Conservation (phyloP, 2,888 invertebrate species). For the Galerucella pusilla region DNA sequence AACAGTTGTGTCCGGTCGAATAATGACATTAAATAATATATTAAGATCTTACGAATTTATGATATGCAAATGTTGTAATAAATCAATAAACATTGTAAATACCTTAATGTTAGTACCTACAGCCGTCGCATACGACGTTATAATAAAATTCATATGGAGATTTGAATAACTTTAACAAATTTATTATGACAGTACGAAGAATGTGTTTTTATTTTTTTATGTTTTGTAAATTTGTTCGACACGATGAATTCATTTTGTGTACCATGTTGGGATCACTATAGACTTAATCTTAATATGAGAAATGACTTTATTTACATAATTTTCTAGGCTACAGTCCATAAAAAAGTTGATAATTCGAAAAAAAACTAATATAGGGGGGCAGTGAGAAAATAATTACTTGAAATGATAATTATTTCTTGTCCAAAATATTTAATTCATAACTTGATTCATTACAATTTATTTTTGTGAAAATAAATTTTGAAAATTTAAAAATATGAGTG, state of each 20-base stretch:
- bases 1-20: conserved; percentile 43
- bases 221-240: conserved; percentile 45
- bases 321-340: background rate
- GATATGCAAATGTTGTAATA: conserved; percentile 53
- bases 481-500: no score
- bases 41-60: conserved; percentile 54
- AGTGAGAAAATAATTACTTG: no score
- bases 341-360: no score
- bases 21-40: conserved; percentile 55
- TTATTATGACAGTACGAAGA: conserved; percentile 46
- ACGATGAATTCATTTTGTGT: conserved; percentile 40
- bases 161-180: conserved; percentile 43
- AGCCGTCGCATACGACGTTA: conserved; percentile 45
- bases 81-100: conserved; percentile 52
- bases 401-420: no score
- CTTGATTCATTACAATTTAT: no score
- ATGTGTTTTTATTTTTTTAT: conserved; percentile 41
- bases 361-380: no score
- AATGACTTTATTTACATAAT: conserved; percentile 15
- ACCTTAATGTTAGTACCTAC: conserved; percentile 51
- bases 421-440: no score
- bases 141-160: conserved; percentile 50
- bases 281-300: conserved; percentile 28
- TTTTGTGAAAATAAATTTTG: no score
- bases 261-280: conserved; percentile 18